Evolutionary conservation across 37 sponge, comb jelly and placozoan genomes (phyloP), one percentile per base, ranked within the genome.

Genomic region (Bolinopsis microptera): DNA sequence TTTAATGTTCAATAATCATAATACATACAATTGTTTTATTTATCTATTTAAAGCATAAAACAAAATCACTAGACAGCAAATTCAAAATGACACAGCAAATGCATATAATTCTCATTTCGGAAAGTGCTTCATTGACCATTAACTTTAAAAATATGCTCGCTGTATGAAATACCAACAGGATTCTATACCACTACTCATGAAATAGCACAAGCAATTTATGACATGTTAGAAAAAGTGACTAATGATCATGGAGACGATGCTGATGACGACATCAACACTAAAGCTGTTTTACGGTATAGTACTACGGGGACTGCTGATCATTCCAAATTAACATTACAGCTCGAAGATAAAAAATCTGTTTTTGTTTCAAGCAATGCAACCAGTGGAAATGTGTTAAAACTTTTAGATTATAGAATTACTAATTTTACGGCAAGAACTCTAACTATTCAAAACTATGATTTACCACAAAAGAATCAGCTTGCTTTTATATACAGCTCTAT

Each of bases 401-500:
- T 77, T 35, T 77, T 77, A 34, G 80, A 77, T 16, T 77, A 34
- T 32, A 77, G 33, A 34, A 35, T 77, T 3, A 77, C 27, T 18
- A 28, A 35, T 27, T 13, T 77, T 13, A 33, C 35, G 16, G 22
- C 33, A 13, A 33, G 0, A 27, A 33, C 80, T 34, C 35, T 77
- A 34, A 16, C 80, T 32, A 32, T 77, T 22, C 33, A 77, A 0
- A 77, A 77, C 21, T 16, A 32, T 77, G 34, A 77, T 77, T 77
- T 77, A 32, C 9, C 21, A 77, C 16, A 27, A 33, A 31, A 31
- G 18, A 32, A 77, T 33, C 34, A 35, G 21, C 1, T 77, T 77
- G 80, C 18, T 77, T 77, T 77, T 34, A 32, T 77, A 22, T 77
- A 77, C 36, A 77, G 80, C 37, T 77, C 80, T 21, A 77, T 77